phyloP scores from a whole-genome alignment of 2,888 invertebrate genomes.

The Caenorhabditis virilis region DNA sequence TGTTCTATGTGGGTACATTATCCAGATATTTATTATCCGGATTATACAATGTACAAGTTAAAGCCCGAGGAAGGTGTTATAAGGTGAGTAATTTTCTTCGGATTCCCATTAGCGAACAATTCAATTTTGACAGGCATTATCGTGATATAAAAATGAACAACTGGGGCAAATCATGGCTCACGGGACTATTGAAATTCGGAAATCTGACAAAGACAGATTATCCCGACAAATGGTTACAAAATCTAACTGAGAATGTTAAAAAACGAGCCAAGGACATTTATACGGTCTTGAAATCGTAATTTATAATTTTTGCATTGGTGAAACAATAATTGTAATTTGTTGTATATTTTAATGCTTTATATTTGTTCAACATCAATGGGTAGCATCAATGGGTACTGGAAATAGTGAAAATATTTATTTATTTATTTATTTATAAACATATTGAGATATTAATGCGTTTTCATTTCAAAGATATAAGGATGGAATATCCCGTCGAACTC shows the following conservation, averaged over 20 bases:
- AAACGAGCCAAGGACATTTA: slow-evolving; percentile 3
- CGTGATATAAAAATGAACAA: slow-evolving; percentile 8
- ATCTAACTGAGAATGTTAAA: slow-evolving; percentile 13
- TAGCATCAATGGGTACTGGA: too few relatives aligned
- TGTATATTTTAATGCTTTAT: too few relatives aligned
- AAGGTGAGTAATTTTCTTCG: not conserved
- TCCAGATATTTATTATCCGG: not conserved
- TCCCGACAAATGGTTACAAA: slow-evolving; percentile 2
- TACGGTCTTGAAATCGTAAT: too few relatives aligned
- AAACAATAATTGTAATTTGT: too few relatives aligned
- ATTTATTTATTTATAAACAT: too few relatives aligned
- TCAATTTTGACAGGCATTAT: slow-evolving; percentile 11
- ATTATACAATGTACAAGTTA: not conserved
- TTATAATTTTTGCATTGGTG: too few relatives aligned
- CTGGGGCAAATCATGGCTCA: slow-evolving; percentile 14
- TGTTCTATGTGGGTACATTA: slow-evolving; percentile 1
- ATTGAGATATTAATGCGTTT: too few relatives aligned
- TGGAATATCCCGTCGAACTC: too few relatives aligned
- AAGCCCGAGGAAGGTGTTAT: not conserved
- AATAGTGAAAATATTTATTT: too few relatives aligned
- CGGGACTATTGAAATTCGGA: slow-evolving; percentile 4
- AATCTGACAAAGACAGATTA: slow-evolving; percentile 7
- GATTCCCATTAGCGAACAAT: not conserved
- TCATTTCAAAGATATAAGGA: too few relatives aligned
- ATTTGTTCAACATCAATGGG: too few relatives aligned